Evolutionary conservation across 2,797 vertebrate species (phyloP).

Genomic region (Leptodactylus fallax): DNA sequence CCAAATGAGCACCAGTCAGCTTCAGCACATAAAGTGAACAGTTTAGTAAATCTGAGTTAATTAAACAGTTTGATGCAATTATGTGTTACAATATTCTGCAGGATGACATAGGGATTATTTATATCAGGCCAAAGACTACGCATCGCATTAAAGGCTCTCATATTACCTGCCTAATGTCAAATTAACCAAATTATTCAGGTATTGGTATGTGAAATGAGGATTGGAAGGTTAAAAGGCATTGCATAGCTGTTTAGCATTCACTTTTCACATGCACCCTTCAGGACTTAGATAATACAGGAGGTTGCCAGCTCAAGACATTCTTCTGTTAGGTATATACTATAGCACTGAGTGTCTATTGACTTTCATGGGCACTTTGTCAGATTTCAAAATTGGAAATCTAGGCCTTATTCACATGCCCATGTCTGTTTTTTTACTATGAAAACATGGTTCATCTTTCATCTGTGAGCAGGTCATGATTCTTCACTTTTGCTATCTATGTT

Average conservation of each 20-base stretch:
- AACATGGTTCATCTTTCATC: too few relatives aligned
- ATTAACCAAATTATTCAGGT: neutral
- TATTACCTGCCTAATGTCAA: neutral
- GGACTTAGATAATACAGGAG: neutral
- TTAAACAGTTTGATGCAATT: constrained; percentile 27
- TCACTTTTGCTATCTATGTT: too few relatives aligned
- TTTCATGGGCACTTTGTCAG: too few relatives aligned
- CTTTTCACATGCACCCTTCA: neutral
- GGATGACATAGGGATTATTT: constrained; percentile 3
- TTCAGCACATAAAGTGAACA: constrained; percentile 23
- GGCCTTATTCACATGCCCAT: too few relatives aligned
- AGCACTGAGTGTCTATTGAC: too few relatives aligned
- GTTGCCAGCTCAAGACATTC: neutral
- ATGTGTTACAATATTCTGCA: neutral
- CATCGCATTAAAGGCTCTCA: neutral
- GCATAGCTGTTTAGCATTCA: neutral
- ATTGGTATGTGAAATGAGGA: neutral
- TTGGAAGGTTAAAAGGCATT: neutral
- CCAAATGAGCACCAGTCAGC: constrained; percentile 43
- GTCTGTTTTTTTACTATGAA: too few relatives aligned
- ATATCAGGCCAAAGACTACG: neutral
- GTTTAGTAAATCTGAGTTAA: constrained; percentile 26
- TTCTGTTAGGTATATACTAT: too few relatives aligned
- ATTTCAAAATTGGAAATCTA: too few relatives aligned
- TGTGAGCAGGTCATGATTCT: too few relatives aligned